Conservation (phyloP, 2,797 vertebrate genomes). For the Microhierax caerulescens region DNA sequence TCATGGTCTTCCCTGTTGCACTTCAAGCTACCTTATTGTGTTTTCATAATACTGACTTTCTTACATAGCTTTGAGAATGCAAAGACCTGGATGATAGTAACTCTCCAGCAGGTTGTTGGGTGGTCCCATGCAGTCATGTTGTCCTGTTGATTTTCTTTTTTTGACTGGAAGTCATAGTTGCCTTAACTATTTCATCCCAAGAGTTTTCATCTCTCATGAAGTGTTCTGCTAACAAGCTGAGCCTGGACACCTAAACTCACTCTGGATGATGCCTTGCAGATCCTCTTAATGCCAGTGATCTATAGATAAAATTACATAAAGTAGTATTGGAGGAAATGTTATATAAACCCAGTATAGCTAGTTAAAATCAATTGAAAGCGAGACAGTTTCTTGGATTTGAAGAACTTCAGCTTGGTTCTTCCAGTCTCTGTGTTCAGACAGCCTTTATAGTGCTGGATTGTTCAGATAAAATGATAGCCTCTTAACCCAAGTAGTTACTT, state of each 20-base stretch:
- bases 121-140: neutral
- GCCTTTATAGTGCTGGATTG: neutral
- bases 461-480: neutral
- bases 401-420: neutral
- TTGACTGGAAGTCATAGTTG: neutral
- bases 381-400: neutral
- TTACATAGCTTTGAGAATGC: neutral
- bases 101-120: neutral
- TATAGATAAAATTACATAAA: neutral
- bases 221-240: neutral
- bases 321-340: neutral
- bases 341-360: rapidly evolving
- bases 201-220: neutral
- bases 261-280: neutral
- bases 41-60: neutral
- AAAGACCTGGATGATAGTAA: neutral
- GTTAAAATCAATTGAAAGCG: neutral
- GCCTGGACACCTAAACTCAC: neutral
- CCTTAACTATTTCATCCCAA: neutral
- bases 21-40: neutral
- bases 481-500: neutral
- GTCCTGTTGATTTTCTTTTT: neutral
- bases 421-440: neutral
- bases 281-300: neutral
- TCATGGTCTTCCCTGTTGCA: neutral